Evolutionary conservation across 2,888 invertebrate species (phyloP), one percentile per base, ranked within the genome.

Genomic region (Endotricha flammealis): DNA sequence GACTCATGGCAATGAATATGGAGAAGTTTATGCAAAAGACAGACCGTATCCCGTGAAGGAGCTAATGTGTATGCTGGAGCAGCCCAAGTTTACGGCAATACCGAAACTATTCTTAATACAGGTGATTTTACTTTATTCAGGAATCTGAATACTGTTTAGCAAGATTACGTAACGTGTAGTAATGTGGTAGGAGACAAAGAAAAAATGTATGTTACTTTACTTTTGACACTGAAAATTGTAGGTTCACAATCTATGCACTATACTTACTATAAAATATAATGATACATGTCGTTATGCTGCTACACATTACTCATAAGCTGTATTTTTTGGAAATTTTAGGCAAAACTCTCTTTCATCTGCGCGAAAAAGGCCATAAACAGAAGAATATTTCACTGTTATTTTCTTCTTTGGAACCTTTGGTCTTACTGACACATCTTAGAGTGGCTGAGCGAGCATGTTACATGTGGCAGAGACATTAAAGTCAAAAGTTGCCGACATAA

Each of bases 1-100:
- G 36, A 67, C 68, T 0, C 72, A 71, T 37, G 71, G 71, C 0
- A 32, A 36, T 17, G 23, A 25, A 10, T 29, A 25, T 9, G 30
- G 30, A n/a, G 8, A 17, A n/a, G 5, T 36, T n/a, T 36, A n/a
- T 7, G 36, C 36, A 1, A 5, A 29, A n/a, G 36, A 36, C 9
- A 9, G 24, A 16, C 23, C 30, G 7, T 36, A 36, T 12, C 10
- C 23, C 23, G 12, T 36, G 2, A 25, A 24, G 5, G 25, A 36
- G 6, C 30, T 36, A 5, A 30, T 25, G 3, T 17, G 2, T n/a
- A 8, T 36, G 8, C 12, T 36, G 16, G 36, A 30, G 16, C 10
- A 20, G 7, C 25, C 25, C 8, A 30, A 9, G 1, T 25, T 36
- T 2, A 25, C 30, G 2, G 8, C 23, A 16, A 36, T 25, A 7